Conservation (phyloP, 2,113 vertebrate genomes). For the Gavialis gangeticus region DNA sequence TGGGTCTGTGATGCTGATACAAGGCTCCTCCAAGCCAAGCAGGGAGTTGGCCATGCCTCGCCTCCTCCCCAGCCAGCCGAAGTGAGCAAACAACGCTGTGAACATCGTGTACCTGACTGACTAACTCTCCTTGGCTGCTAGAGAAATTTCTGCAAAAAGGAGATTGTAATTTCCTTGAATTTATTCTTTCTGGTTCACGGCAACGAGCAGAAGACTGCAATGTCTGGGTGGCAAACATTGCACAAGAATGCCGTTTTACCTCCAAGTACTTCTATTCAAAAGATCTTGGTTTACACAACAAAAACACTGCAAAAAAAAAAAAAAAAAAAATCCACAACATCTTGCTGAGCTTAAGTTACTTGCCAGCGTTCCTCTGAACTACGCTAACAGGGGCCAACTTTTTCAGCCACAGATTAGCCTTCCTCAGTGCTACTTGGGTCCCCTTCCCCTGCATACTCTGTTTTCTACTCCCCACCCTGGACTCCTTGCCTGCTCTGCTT, state of each 20-base stretch:
- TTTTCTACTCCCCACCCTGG: no score
- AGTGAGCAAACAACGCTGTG: not conserved
- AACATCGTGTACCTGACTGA: not conserved
- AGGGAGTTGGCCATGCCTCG: not conserved
- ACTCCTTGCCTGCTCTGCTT: no score
- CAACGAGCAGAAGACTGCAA: not conserved
- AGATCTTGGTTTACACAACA: not conserved
- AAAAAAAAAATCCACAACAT: not conserved
- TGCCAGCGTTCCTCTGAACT: not conserved
- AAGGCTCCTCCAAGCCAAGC: not conserved
- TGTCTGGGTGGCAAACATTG: not conserved
- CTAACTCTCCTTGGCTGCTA: not conserved
- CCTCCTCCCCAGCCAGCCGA: not conserved
- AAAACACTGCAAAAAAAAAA: not conserved
- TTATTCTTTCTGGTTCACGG: not conserved
- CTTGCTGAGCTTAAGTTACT: not conserved
- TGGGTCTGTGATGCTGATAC: no score
- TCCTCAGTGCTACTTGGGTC: no score
- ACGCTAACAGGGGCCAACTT: no score
- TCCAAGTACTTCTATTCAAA: not conserved
- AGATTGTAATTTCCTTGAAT: not conserved
- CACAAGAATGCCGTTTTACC: not conserved
- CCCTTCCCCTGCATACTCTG: no score
- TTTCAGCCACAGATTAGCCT: no score
- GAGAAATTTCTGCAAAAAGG: not conserved